These are phyloP conservation scores for Brachymystax lenok DNA, from an alignment of 2,797 vertebrate genomes.

Conservation along the genomic window DNA sequence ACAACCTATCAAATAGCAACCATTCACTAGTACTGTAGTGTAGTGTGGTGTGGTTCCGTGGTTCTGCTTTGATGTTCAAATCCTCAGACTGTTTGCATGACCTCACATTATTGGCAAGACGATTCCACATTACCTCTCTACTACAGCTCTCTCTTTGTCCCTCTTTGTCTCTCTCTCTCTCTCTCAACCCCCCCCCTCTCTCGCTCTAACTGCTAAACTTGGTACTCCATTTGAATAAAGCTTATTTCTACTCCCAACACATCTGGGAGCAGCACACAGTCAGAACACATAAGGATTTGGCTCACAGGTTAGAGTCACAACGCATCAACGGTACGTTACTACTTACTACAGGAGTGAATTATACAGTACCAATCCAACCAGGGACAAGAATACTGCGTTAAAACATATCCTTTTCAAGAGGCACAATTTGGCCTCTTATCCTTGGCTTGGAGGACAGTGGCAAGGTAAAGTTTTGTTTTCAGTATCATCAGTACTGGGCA, in stretches of 20 bases:
- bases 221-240: constrained; percentile 72
- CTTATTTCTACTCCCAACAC: constrained; percentile 77
- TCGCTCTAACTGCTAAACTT: constrained; percentile 63
- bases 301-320: constrained; percentile 48
- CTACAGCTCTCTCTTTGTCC: neutral
- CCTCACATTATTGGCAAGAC: constrained; percentile 17
- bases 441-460: constrained; percentile 28
- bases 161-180: constrained; percentile 13
- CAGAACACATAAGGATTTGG: constrained; percentile 41
- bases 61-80: constrained; percentile 29
- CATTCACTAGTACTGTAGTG: neutral
- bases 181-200: neutral
- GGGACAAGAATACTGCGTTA: constrained; percentile 37
- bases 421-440: constrained; percentile 26
- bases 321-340: constrained; percentile 67
- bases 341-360: constrained; percentile 28
- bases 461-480: constrained; percentile 30
- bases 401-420: constrained; percentile 1
- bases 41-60: constrained; percentile 12
- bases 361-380: neutral
- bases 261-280: constrained; percentile 67
- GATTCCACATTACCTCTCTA: constrained; percentile 2
- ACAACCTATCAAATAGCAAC: neutral
- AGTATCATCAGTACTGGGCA: neutral
- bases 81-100: constrained; percentile 15